phyloP scores from a whole-genome alignment of 2,888 invertebrate species.

The Coecobrya sp. region DNA sequence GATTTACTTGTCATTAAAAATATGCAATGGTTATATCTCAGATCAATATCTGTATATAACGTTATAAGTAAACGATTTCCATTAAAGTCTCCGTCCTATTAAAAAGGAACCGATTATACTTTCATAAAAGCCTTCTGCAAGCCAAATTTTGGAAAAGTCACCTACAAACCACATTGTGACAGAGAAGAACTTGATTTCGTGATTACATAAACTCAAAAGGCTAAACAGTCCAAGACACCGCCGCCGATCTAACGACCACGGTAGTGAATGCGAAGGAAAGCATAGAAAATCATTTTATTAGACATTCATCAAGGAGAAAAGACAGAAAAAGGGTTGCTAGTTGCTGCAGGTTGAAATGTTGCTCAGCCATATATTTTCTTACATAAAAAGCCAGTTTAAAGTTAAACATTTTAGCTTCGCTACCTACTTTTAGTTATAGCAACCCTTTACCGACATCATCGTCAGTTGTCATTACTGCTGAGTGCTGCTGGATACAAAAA shows the following conservation, averaged over 20 bases:
- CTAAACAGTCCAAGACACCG: neutral
- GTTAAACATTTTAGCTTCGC: neutral
- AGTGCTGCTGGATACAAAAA: conserved; percentile 26
- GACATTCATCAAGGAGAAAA: conserved; percentile 44
- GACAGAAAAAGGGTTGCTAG: conserved; percentile 2
- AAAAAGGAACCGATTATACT: too few relatives aligned
- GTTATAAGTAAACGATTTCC: too few relatives aligned
- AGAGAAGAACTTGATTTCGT: conserved; percentile 56
- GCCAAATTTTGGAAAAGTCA: neutral
- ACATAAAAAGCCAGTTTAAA: neutral
- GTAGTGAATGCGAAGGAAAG: neutral
- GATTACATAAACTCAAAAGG: neutral
- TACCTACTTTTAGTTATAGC: conserved; percentile 1
- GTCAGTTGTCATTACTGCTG: neutral
- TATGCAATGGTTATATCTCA: too few relatives aligned
- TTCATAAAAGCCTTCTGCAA: neutral
- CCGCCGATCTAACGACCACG: neutral
- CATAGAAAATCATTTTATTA: conserved; percentile 24
- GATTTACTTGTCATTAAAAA: too few relatives aligned
- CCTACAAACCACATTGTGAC: neutral
- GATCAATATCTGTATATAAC: too few relatives aligned
- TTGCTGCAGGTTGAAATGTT: conserved; percentile 27
- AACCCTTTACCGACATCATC: conserved; percentile 1
- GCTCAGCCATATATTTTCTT: neutral
- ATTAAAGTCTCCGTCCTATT: too few relatives aligned